Conservation (phyloP, 2,113 vertebrate species). For the Ptilonorhynchus violaceus region DNA sequence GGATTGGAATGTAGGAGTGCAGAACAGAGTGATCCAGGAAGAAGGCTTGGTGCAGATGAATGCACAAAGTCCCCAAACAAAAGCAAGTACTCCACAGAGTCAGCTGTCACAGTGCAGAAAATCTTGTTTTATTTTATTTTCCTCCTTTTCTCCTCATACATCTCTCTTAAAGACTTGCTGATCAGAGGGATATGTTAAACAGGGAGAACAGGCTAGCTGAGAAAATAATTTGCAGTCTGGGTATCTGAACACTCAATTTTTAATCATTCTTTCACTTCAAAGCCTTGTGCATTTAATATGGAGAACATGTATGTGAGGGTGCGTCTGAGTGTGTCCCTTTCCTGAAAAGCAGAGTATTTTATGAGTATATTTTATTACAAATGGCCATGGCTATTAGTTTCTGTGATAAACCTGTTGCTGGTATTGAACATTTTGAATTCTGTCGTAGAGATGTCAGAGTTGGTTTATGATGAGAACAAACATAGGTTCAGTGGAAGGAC, state of each 20-base stretch:
- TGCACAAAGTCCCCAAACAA: neutral
- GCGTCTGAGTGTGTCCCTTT: neutral
- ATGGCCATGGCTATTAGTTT: neutral
- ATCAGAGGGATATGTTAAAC: neutral
- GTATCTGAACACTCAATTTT: neutral
- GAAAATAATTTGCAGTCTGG: neutral
- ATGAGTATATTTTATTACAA: neutral
- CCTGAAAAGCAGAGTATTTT: neutral
- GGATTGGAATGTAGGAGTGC: neutral
- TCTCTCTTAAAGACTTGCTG: neutral
- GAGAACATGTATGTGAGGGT: neutral
- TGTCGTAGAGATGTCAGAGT: neutral
- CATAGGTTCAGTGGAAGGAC: neutral
- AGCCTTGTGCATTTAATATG: fast-evolving
- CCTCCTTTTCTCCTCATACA: neutral
- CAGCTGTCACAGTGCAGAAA: neutral
- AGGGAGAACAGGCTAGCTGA: neutral
- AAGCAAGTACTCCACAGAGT: neutral
- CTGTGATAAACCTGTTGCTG: neutral
- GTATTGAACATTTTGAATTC: neutral
- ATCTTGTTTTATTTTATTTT: neutral
- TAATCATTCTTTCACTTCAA: neutral
- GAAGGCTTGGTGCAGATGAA: neutral
- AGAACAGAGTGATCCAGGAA: neutral
- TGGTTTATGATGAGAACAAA: neutral